Percentiles rank a stretch among this genome's conserved stretches.
phyloP scores from a whole-genome alignment of 2,888 invertebrate genomes.

The Drosophila nr. fundita region DNA sequence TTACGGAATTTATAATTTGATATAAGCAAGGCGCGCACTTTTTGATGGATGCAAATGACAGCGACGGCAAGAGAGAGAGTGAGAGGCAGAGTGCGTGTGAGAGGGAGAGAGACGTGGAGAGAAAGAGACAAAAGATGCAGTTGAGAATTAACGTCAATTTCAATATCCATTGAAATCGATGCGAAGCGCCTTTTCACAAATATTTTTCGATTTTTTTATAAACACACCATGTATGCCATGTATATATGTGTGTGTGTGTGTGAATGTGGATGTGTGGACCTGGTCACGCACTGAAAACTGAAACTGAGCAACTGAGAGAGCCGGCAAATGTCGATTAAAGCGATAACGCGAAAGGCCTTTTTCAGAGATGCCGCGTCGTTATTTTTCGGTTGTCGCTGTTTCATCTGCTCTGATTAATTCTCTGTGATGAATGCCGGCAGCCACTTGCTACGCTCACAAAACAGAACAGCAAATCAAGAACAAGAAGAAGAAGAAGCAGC shows the following conservation, averaged over 20 bases:
- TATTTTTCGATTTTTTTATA: slow-evolving; percentile 8
- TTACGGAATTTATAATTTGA: slow-evolving; percentile 73
- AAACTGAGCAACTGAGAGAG: slow-evolving; percentile 22
- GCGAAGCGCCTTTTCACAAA: slow-evolving; percentile 61
- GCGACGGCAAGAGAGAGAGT: slow-evolving; percentile 2
- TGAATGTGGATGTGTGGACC: slow-evolving; percentile 8
- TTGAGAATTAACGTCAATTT: slow-evolving; percentile 60
- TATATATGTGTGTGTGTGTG: slow-evolving; percentile 14
- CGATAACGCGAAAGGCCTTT: slow-evolving; percentile 63
- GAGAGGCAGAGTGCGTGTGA: not conserved
- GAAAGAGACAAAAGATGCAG: slow-evolving; percentile 1
- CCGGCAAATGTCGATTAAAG: slow-evolving; percentile 67
- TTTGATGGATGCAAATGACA: slow-evolving; percentile 63
- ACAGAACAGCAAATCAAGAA: slow-evolving; percentile 5
- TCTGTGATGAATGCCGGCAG: slow-evolving; percentile 75
- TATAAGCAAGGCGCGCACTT: slow-evolving; percentile 57
- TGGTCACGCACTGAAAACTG: slow-evolving; percentile 65
- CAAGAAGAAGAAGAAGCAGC: not conserved
- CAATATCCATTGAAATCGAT: slow-evolving; percentile 60
- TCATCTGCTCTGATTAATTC: slow-evolving; percentile 78
- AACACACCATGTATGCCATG: not conserved
- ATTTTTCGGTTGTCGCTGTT: slow-evolving; percentile 77
- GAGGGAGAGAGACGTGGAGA: not conserved
- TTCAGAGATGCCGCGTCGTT: slow-evolving; percentile 72
- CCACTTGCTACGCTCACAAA: slow-evolving; percentile 51